Evolutionary conservation across 2,113 vertebrate genomes (phyloP).

Genomic region (pig (Sus scrofa)): DNA sequence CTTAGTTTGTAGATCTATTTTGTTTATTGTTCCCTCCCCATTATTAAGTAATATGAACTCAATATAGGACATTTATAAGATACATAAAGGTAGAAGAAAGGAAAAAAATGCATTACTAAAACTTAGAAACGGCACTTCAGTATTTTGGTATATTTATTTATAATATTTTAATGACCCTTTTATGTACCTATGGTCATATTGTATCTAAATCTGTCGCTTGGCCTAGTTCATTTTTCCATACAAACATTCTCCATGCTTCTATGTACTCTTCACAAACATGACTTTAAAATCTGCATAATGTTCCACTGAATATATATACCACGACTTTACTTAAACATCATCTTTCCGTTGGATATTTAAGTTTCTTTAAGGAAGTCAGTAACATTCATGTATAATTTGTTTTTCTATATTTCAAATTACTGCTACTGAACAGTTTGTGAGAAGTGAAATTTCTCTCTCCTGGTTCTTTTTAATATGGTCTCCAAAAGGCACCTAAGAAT

Average conservation of each 20-base stretch:
- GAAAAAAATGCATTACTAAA: neutral
- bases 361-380: neutral
- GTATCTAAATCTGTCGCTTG: neutral
- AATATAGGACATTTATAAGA: neutral
- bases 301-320: neutral
- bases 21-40: neutral
- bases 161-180: conserved; percentile 14
- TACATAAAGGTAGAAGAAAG: neutral
- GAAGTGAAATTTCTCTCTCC: neutral
- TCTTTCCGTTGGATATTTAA: neutral
- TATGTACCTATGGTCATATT: neutral
- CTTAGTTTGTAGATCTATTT: neutral
- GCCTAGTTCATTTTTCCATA: neutral
- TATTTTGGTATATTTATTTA: neutral
- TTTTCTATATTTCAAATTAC: neutral
- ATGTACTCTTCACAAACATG: neutral
- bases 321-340: neutral
- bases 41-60: neutral
- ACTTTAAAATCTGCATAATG: neutral
- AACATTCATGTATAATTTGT: neutral
- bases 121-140: neutral
- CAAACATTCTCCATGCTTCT: neutral
- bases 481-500: neutral
- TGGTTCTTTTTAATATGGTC: neutral
- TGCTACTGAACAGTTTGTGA: neutral